phyloP scores from a whole-genome alignment of 2,113 vertebrate species.

The Anser cygnoides region DNA sequence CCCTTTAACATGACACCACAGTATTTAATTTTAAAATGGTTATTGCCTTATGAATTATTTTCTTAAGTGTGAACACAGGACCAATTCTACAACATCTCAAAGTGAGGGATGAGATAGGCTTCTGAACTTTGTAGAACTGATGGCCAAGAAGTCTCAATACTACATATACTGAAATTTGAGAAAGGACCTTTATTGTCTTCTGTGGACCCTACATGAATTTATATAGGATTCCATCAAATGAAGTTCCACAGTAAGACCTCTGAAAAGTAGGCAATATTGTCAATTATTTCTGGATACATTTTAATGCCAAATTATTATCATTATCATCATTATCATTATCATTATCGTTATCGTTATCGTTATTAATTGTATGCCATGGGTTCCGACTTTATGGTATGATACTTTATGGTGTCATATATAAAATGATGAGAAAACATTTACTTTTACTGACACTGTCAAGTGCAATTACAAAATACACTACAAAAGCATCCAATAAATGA shows the following conservation, averaged over 20 bases:
- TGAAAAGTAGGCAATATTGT: neutral
- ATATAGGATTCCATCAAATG: neutral
- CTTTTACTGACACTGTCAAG: neutral
- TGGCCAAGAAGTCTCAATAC: neutral
- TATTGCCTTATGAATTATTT: neutral
- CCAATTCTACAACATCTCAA: neutral
- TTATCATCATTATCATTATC: neutral
- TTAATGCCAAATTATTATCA: neutral
- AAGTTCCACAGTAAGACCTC: neutral
- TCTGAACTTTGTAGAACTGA: neutral
- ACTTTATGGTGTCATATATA: neutral
- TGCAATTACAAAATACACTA: neutral
- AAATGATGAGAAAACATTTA: neutral
- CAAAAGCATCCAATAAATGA: neutral
- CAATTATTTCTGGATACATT: neutral
- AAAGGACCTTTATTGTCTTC: neutral
- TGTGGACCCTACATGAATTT: neutral
- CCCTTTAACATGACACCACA: neutral
- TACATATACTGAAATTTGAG: neutral
- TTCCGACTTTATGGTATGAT: neutral
- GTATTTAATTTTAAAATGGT: neutral
- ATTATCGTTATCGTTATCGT: neutral
- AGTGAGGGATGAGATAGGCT: neutral
- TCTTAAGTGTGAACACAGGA: neutral
- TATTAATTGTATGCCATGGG: neutral